Percentiles rank a stretch among this genome's conserved stretches.
phyloP scores from a whole-genome alignment of 1,140 invertebrate genomes.

The Physella acuta region DNA sequence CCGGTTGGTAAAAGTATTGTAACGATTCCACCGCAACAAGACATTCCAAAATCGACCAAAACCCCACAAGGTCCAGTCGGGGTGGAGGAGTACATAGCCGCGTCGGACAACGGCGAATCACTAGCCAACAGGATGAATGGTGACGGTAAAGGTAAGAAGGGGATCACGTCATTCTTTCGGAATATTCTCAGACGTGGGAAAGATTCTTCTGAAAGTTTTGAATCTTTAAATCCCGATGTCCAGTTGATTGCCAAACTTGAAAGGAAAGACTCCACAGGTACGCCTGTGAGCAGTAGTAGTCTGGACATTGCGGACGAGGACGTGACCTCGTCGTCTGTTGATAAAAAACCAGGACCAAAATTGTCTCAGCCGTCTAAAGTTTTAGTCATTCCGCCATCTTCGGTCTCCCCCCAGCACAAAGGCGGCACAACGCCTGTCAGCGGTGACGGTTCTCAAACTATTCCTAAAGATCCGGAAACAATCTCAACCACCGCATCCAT shows the following conservation, averaged over 20 bases:
- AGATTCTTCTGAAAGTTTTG: slow-evolving; percentile 37
- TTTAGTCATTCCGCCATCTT: slow-evolving; percentile 23
- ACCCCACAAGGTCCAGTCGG: not conserved
- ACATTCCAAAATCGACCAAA: slow-evolving; percentile 10
- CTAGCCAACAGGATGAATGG: slow-evolving; percentile 10
- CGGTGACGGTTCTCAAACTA: not conserved
- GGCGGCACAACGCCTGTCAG: not conserved
- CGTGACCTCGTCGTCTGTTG: slow-evolving; percentile 7
- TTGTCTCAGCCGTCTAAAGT: slow-evolving; percentile 27
- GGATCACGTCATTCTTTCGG: slow-evolving; percentile 48
- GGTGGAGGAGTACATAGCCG: slow-evolving; percentile 17
- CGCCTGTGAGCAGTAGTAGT: not conserved
- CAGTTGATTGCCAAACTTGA: slow-evolving; percentile 23
- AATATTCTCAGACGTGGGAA: slow-evolving; percentile 43
- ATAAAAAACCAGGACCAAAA: slow-evolving; percentile 11
- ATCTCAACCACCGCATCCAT: not conserved
- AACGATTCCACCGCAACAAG: slow-evolving; percentile 25
- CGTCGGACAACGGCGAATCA: not conserved
- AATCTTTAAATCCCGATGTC: slow-evolving; percentile 35
- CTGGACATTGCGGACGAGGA: slow-evolving; percentile 7
- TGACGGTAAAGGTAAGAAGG: slow-evolving; percentile 35
- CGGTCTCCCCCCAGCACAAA: not conserved
- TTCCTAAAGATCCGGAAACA: not conserved
- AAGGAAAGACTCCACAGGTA: not conserved
- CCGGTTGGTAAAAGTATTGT: slow-evolving; percentile 41